Evolutionary conservation across 2,888 invertebrate genomes (phyloP).

Genomic region (Pollenia angustigena): DNA sequence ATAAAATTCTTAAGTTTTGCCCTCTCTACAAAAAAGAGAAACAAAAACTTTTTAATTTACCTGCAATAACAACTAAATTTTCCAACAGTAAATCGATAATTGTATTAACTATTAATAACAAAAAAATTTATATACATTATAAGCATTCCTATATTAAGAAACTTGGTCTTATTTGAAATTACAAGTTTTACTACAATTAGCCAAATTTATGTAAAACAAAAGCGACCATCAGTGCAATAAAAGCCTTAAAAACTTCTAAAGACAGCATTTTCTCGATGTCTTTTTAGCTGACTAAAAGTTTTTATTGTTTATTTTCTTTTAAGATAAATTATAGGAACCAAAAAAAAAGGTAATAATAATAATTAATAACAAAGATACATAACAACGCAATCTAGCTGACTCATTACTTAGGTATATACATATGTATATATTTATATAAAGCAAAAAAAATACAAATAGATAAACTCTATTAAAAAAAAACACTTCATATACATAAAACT

Average conservation of each 20-base stretch:
- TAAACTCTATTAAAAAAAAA: too few relatives aligned
- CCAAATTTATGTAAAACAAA: background rate
- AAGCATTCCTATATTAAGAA: background rate
- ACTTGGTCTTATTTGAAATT: background rate
- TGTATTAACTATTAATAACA: background rate
- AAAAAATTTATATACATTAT: background rate
- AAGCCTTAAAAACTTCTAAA: slow-evolving; percentile 17
- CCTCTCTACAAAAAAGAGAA: too few relatives aligned
- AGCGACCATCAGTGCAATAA: slow-evolving; percentile 33
- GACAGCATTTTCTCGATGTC: background rate
- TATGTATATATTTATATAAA: background rate
- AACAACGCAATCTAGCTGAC: slow-evolving; percentile 55
- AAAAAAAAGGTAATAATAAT: slow-evolving; percentile 43
- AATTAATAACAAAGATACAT: background rate
- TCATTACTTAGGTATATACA: slow-evolving; percentile 18
- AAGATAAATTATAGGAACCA: slow-evolving; percentile 29
- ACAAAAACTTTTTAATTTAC: too few relatives aligned
- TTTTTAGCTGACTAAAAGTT: background rate
- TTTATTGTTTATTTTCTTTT: slow-evolving; percentile 34
- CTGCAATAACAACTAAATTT: too few relatives aligned
- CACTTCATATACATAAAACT: background rate
- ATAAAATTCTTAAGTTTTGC: too few relatives aligned
- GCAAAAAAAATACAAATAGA: too few relatives aligned
- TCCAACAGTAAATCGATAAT: background rate
- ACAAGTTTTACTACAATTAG: background rate